Percentiles rank a stretch among this genome's conserved stretches.
These are phyloP conservation scores for Ceuthmochares aereus DNA, from an alignment of 2,113 vertebrate genomes.

Conservation along the genomic window DNA sequence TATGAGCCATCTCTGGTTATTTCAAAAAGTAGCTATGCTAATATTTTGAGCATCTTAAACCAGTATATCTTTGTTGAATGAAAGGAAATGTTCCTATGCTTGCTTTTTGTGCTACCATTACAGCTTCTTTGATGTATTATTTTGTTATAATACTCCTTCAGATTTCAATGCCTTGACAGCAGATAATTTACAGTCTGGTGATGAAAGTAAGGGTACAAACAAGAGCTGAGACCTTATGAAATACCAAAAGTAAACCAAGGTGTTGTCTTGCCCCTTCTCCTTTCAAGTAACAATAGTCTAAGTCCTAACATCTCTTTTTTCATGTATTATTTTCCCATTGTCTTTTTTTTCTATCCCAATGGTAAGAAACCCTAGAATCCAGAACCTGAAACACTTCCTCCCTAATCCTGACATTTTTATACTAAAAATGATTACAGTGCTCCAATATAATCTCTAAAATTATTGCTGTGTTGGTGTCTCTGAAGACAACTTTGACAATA, in stretches of 20 bases:
- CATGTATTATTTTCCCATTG: not conserved
- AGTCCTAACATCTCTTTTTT: not conserved
- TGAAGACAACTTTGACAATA: not conserved
- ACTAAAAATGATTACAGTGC: not conserved
- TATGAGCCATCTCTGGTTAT: not conserved
- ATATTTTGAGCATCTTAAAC: not conserved
- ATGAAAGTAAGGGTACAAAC: not conserved
- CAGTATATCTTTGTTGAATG: not conserved
- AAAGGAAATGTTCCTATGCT: not conserved
- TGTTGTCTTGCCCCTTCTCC: not conserved
- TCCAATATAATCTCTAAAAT: not conserved
- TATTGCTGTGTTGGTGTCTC: not conserved
- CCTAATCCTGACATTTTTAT: not conserved
- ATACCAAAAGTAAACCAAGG: not conserved
- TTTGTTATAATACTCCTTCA: not conserved
- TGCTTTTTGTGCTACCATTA: not conserved
- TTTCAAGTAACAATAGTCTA: not conserved
- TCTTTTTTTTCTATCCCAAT: not conserved
- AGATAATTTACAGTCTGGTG: not conserved
- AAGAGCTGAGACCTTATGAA: not conserved
- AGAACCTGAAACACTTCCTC: not conserved
- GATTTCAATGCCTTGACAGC: not conserved
- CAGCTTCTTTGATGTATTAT: not conserved
- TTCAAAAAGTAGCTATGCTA: not conserved
- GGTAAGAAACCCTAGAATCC: not conserved